Evolutionary conservation across 2,888 invertebrate genomes (phyloP).

Genomic region (Caenorhabditis plicata): DNA sequence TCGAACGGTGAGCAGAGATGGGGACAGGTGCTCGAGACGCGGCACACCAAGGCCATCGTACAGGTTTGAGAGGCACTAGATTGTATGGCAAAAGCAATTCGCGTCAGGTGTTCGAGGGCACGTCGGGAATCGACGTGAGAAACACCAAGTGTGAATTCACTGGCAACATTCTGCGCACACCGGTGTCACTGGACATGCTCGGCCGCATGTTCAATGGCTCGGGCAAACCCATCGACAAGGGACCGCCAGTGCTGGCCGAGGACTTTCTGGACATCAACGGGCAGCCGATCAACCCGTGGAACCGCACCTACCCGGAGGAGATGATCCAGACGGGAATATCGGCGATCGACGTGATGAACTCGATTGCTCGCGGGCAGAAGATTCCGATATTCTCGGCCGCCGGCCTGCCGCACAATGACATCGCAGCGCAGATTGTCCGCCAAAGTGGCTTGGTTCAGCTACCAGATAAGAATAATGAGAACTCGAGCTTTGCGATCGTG

Average conservation of each 20-base stretch:
- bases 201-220: conserved; percentile 98
- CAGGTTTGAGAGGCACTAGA: conserved; percentile 64
- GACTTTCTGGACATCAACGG: conserved; percentile 95
- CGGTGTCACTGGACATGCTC: conserved; percentile 98
- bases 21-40: conserved; percentile 92
- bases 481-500: conserved; percentile 92
- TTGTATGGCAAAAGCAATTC: background rate
- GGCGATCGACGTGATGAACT: conserved; percentile 99
- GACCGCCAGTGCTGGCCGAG: conserved; percentile 94
- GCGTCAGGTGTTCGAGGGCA: conserved; percentile 92
- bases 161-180: conserved; percentile 93
- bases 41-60: conserved; percentile 95
- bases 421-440: conserved; percentile 78
- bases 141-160: conserved; percentile 98
- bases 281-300: conserved; percentile 98
- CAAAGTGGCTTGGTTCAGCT: conserved; percentile 72
- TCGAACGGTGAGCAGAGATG: conserved; percentile 91
- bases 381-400: conserved; percentile 99
- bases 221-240: conserved; percentile 93
- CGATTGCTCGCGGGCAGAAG: conserved; percentile 92
- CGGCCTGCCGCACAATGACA: conserved; percentile 96
- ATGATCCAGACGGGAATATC: conserved; percentile 99
- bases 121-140: conserved; percentile 97
- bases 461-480: conserved; percentile 73
- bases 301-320: conserved; percentile 98